A percentile compares a stretch with the other conserved stretches of the same genome.
These are phyloP conservation scores for Colinus virginianus DNA, from an alignment of 2,113 vertebrate species.

Conservation along the genomic window DNA sequence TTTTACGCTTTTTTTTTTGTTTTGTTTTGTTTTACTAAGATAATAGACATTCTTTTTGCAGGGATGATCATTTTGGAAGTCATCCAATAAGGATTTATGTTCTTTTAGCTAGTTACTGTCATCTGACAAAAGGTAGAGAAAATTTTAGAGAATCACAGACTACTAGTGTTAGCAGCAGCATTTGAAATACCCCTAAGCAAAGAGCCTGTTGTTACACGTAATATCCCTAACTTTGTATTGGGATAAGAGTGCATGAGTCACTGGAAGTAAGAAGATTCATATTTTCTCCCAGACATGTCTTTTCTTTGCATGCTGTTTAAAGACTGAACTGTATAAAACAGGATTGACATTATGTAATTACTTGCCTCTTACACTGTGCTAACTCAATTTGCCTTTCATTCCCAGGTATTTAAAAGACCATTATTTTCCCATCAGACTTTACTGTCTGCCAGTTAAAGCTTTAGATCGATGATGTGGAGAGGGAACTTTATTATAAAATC, in stretches of 20 bases:
- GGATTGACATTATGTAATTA: slow-evolving; percentile 82
- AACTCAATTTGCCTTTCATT: slow-evolving; percentile 85
- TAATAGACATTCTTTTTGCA: not conserved
- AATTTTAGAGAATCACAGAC: not conserved
- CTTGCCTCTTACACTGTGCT: slow-evolving; percentile 79
- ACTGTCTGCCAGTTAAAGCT: slow-evolving; percentile 78
- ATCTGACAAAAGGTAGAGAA: slow-evolving; percentile 11
- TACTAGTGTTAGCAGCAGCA: not conserved
- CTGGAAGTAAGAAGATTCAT: slow-evolving; percentile 49
- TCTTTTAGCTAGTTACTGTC: not conserved
- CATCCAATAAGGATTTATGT: not conserved
- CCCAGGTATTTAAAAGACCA: slow-evolving; percentile 80
- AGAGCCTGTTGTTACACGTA: slow-evolving; percentile 15
- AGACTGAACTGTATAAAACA: slow-evolving; percentile 72
- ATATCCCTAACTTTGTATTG: not conserved
- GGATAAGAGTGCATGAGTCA: slow-evolving; percentile 13
- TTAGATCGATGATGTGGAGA: slow-evolving; percentile 76
- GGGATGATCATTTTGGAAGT: not conserved
- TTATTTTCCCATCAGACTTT: slow-evolving; percentile 81
- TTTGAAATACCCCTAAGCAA: slow-evolving; percentile 28
- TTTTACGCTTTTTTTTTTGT: not conserved
- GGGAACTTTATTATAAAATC: slow-evolving; percentile 50
- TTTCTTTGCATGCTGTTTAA: slow-evolving; percentile 71
- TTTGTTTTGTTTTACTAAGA: not conserved
- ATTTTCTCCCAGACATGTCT: slow-evolving; percentile 58